Base-by-base conservation (phyloP, 2,113 vertebrate genomes). In the Eurystomus gularis region DNA sequence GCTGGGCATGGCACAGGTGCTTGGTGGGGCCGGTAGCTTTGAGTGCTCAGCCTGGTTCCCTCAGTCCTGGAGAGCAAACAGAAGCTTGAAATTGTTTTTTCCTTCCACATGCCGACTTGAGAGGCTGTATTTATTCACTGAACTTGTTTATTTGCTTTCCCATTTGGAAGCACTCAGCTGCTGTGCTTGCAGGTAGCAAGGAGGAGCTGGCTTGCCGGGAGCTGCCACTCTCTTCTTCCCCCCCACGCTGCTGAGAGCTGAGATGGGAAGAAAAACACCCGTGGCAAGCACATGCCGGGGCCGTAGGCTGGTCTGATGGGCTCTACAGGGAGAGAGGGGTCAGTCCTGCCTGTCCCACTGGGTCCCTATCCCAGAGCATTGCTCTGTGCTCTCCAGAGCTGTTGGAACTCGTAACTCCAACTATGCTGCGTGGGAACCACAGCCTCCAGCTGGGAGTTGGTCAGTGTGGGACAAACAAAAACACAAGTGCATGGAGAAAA, bases 341-440 rank as follows among this genome's bases (percentile, higher is more conserved):
- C 75, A 65, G 13, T 16, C 28, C 79, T 88, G 37, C 58, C 52
- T 54, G 24, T 46, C 39, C 62, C 1, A 2, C 24, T 23, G 31
- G 7, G 14, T 39, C n/a, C 40, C 10, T 40, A 52, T 7, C 37
- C 37, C 3, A 1, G 28, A 48, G 33, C 29, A 11, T 16, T 10
- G 31, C 48, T 83, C 35, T 24, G 20, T 39, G 78, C 42, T 73
- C 37, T 18, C 69, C 8, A 4, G 52, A 65, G 33, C 51, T 29
- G 17, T 31, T 0, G 3, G 52, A 68, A 39, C 13, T 0, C 5
- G 33, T 26, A 13, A 55, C 28, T 19, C 35, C 35, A 51, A 29
- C 48, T 5, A 6, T 3, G 0, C 1, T 5, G 33, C 37, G 31
- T 0, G 0, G 76, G 44, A 42, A 42, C 21, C 0, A 0, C 35